phyloP scores from a whole-genome alignment of 92 coral and sea anemone species.

The Phymanthus crucifer region DNA sequence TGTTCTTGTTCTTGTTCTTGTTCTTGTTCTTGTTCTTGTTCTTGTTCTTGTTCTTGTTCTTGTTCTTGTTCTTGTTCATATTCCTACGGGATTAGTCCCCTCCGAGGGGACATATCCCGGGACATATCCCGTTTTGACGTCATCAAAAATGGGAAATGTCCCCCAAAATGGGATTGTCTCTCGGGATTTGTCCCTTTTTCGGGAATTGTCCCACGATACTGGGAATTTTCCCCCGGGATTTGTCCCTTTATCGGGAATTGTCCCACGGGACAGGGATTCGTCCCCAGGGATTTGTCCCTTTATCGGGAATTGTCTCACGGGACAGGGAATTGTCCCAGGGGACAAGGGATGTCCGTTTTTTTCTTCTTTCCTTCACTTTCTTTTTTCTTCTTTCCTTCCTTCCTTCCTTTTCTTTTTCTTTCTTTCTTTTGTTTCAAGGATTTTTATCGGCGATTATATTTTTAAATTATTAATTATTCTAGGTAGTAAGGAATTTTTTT shows the following conservation, averaged over 20 bases:
- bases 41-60: no score
- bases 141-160: not conserved
- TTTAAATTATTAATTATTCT: no score
- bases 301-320: not conserved
- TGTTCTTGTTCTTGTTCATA: not conserved
- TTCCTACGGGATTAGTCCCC: not conserved
- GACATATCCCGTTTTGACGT: not conserved
- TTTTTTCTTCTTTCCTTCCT: no score
- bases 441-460: no score
- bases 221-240: not conserved
- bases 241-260: not conserved
- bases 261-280: not conserved
- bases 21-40: no score
- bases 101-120: not conserved
- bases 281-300: not conserved
- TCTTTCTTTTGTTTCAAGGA: no score
- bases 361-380: no score
- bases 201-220: not conserved
- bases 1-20: no score
- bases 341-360: no score
- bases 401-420: no score
- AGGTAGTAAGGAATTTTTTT: no score
- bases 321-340: not conserved
- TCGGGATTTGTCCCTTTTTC: not conserved
- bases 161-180: not conserved